Percentiles rank a stretch among this genome's conserved stretches.
Conservation (phyloP, 2,797 vertebrate genomes). For the Valencia hispanica region DNA sequence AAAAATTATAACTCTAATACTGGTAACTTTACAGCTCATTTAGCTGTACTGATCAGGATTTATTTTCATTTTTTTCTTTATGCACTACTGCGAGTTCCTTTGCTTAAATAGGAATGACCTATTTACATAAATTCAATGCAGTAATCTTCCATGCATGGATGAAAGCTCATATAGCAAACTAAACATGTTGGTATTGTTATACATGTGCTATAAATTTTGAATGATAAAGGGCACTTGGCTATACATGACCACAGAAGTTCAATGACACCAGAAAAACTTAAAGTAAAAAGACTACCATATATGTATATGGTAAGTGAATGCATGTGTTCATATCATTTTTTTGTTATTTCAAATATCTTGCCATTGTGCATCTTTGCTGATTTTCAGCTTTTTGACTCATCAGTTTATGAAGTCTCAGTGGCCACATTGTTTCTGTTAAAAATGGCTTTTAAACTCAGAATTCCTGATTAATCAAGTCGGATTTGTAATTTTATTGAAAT, state of each 20-base stretch:
- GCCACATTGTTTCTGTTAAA: too few relatives aligned
- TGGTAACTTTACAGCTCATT: not conserved
- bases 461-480: conserved; percentile 13
- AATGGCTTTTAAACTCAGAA: not conserved
- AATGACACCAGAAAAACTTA: conserved; percentile 13
- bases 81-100: not conserved
- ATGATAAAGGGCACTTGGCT: conserved; percentile 58
- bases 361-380: conserved; percentile 29
- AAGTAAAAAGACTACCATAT: conserved; percentile 22
- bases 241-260: conserved; percentile 46
- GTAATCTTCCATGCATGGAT: conserved; percentile 35
- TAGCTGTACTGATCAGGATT: conserved; percentile 5
- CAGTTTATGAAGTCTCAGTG: conserved; percentile 13
- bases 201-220: conserved; percentile 54
- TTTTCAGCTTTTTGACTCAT: conserved; percentile 39
- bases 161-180: conserved; percentile 41
- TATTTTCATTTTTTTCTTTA: not conserved
- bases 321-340: not conserved
- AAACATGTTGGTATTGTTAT: conserved; percentile 25
- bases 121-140: conserved; percentile 46
- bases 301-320: conserved; percentile 7
- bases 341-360: conserved; percentile 1
- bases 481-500: too few relatives aligned
- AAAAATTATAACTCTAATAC: not conserved
- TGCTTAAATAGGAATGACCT: conserved; percentile 38